Percentiles rank a stretch among this genome's conserved stretches.
phyloP scores from a whole-genome alignment of 2,113 vertebrate genomes.

The Cyprinus carpio region DNA sequence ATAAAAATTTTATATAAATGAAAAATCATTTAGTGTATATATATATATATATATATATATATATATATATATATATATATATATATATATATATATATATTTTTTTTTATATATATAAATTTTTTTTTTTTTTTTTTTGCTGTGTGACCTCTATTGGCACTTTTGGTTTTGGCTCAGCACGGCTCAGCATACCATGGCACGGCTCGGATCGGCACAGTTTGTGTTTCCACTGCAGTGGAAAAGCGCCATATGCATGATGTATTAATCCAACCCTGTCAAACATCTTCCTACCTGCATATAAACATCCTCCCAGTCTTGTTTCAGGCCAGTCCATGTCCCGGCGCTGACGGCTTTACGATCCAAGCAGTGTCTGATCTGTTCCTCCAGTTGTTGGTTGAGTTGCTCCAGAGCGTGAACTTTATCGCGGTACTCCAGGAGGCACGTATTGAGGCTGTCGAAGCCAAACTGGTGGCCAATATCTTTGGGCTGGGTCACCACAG shows the following conservation, averaged over 20 bases:
- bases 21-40: too few species aligned
- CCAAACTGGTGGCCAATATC: conserved; percentile 67
- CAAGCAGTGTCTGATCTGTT: conserved; percentile 83
- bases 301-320: conserved; percentile 83
- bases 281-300: conserved; percentile 83
- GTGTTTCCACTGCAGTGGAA: too few species aligned
- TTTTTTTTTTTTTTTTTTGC: too few species aligned
- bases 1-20: too few species aligned
- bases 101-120: too few species aligned
- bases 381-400: conserved; percentile 89
- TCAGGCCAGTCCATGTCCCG: conserved; percentile 77
- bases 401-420: conserved; percentile 87
- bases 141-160: neutral
- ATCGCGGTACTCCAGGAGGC: conserved; percentile 89
- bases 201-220: too few species aligned
- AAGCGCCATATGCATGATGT: too few species aligned
- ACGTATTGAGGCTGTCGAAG: conserved; percentile 78
- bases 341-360: conserved; percentile 82
- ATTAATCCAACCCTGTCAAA: neutral
- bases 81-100: too few species aligned
- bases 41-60: too few species aligned
- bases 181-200: too few species aligned
- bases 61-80: too few species aligned
- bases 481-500: conserved; percentile 70
- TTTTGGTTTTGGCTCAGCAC: too few species aligned